Percentiles rank a stretch among this genome's conserved stretches.
phyloP scores from a whole-genome alignment of 2,888 invertebrate species.

The Villa cingulata region DNA sequence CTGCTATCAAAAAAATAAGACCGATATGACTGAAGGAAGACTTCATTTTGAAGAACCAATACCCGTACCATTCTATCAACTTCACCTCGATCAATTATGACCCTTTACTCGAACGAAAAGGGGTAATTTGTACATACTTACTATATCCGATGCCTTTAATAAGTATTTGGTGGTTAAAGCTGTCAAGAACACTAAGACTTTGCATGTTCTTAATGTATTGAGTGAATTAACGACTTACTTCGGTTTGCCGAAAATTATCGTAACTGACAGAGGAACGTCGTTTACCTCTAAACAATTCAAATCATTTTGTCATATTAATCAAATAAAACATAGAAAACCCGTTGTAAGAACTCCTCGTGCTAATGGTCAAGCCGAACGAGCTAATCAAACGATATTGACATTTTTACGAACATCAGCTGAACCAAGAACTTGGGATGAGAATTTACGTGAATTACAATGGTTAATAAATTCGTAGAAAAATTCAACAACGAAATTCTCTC shows the following conservation, averaged over 20 bases:
- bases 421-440: constrained; percentile 11
- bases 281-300: constrained; percentile 18
- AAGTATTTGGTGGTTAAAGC: constrained; percentile 12
- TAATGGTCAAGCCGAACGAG: constrained; percentile 15
- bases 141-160: constrained; percentile 6
- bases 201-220: constrained; percentile 10
- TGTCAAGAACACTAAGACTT: constrained; percentile 12
- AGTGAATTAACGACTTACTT: constrained; percentile 13
- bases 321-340: constrained; percentile 17
- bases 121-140: not conserved
- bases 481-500: constrained; percentile 10
- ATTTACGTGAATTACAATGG: constrained; percentile 13
- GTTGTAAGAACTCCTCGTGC: constrained; percentile 17
- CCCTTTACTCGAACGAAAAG: constrained; percentile 14
- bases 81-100: constrained; percentile 16
- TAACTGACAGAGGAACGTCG: constrained; percentile 20
- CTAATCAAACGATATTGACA: constrained; percentile 13
- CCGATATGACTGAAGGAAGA: constrained; percentile 10
- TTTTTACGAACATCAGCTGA: constrained; percentile 15
- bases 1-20: constrained; percentile 12
- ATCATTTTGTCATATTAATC: constrained; percentile 13
- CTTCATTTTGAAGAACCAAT: constrained; percentile 9
- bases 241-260: constrained; percentile 15
- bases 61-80: constrained; percentile 11
- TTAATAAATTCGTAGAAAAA: constrained; percentile 11